phyloP scores from a whole-genome alignment of 2,888 invertebrate genomes.

The Argynnis bischoffii region DNA sequence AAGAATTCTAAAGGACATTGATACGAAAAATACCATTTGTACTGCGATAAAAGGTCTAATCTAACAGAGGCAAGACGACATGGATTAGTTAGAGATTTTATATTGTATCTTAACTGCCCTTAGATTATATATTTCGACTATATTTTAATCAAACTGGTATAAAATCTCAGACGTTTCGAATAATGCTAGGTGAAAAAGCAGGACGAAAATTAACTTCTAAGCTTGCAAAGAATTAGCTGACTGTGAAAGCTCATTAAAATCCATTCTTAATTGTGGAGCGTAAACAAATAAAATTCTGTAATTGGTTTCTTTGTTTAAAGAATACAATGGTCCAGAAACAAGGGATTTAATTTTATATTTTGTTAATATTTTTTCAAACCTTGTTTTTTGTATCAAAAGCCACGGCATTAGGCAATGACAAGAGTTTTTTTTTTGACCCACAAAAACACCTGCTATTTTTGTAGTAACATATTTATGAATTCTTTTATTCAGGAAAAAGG shows the following conservation, averaged over 20 bases:
- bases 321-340: constrained; percentile 23
- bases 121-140: neutral
- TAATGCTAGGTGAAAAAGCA: neutral
- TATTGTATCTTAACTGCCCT: neutral
- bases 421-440: neutral
- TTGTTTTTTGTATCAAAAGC: constrained; percentile 1
- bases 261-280: constrained; percentile 33
- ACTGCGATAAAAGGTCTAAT: constrained; percentile 18
- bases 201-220: constrained; percentile 24
- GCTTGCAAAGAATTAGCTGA: constrained; percentile 27
- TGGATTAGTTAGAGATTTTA: constrained; percentile 1
- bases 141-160: neutral
- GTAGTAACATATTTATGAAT: no score
- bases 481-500: no score
- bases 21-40: constrained; percentile 25
- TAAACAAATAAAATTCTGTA: constrained; percentile 36
- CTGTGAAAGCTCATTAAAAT: constrained; percentile 34
- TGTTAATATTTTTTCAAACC: constrained; percentile 14
- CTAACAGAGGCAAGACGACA: neutral
- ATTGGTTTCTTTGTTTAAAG: constrained; percentile 35
- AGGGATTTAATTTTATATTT: constrained; percentile 22
- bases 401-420: neutral
- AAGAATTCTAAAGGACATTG: constrained; percentile 31
- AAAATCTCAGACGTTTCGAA: neutral
- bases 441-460: no score